A percentile compares a stretch with the other conserved stretches of the same genome.
Conservation (phyloP, 2,113 vertebrate genomes). For the Pelusios castaneus region DNA sequence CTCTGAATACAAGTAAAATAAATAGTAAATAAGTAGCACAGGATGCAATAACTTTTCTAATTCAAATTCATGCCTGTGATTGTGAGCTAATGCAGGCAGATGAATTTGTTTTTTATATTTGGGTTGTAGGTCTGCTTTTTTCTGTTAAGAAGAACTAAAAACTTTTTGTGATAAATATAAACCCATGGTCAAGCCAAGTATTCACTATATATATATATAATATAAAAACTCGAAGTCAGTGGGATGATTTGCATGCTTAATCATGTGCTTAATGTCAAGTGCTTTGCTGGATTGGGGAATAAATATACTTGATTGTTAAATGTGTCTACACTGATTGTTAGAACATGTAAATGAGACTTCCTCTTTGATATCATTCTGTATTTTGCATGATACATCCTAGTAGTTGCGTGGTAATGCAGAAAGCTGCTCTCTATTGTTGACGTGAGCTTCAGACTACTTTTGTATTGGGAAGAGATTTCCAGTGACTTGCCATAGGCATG, state of each 20-base stretch:
- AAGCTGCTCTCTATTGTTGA: background rate
- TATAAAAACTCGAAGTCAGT: background rate
- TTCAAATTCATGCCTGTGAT: background rate
- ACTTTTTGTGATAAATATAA: background rate
- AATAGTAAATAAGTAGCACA: background rate
- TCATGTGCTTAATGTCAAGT: background rate
- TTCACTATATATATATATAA: too few species aligned
- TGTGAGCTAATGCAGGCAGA: background rate
- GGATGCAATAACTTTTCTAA: background rate
- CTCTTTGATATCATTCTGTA: background rate
- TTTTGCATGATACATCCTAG: background rate
- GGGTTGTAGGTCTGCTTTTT: background rate
- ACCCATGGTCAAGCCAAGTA: background rate
- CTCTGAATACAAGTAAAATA: background rate
- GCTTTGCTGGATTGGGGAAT: background rate
- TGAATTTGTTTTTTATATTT: background rate
- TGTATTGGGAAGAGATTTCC: background rate
- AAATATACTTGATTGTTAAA: background rate
- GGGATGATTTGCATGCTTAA: background rate
- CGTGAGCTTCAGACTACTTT: background rate
- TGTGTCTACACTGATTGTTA: background rate
- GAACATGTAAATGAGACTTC: background rate
- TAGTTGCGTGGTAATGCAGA: background rate
- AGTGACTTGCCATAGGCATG: background rate
- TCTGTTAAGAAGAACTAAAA: too few species aligned